Percentiles rank a stretch among this genome's conserved stretches.
phyloP scores from a whole-genome alignment of 2,797 vertebrate species.

The Heteromormyrus szaboi region DNA sequence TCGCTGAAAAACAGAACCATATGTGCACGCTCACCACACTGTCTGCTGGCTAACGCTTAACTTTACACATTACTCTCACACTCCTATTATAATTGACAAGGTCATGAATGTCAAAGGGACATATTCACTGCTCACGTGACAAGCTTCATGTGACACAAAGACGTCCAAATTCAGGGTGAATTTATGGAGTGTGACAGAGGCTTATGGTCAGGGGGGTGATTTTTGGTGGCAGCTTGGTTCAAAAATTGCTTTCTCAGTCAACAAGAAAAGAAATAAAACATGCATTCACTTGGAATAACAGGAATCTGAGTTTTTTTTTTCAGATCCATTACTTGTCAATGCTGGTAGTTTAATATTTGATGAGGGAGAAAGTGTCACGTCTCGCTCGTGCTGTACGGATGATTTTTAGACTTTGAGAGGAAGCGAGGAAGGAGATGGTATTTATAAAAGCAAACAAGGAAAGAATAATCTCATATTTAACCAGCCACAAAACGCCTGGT shows the following conservation, averaged over 20 bases:
- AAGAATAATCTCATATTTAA: background rate
- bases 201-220: background rate
- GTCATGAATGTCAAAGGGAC: background rate
- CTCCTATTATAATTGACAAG: background rate
- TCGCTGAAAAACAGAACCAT: background rate
- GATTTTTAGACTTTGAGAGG: background rate
- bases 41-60: background rate
- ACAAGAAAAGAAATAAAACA: conserved; percentile 50
- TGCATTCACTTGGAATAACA: conserved; percentile 68
- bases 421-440: background rate
- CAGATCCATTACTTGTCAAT: conserved; percentile 84
- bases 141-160: background rate
- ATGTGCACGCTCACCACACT: background rate
- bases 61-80: background rate
- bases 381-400: conserved; percentile 33
- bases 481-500: background rate
- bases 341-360: conserved; percentile 79
- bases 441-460: conserved; percentile 10
- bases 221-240: background rate
- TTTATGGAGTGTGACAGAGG: background rate
- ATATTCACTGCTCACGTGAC: background rate
- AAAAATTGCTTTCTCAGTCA: conserved; percentile 42
- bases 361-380: conserved; percentile 61
- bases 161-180: background rate
- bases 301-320: conserved; percentile 68